These are phyloP conservation scores for Ifrita kowaldi DNA, from an alignment of 2,113 vertebrate genomes.

Conservation along the genomic window DNA sequence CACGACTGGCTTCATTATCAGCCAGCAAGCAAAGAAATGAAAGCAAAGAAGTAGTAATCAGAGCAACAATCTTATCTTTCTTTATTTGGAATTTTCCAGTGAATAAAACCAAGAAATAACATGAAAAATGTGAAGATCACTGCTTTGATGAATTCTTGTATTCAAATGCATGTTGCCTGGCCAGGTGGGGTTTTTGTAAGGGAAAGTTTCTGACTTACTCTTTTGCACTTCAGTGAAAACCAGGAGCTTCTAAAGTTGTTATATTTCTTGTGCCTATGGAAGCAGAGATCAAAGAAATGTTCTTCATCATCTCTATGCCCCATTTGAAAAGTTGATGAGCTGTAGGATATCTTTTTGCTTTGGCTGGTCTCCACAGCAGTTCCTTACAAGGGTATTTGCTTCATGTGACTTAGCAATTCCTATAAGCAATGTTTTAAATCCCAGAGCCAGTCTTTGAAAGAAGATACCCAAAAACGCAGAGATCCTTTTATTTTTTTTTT, in stretches of 20 bases:
- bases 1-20: not conserved
- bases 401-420: not conserved
- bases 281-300: not conserved
- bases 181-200: not conserved
- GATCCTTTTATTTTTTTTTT: not conserved
- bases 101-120: not conserved
- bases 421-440: conserved; percentile 13
- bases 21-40: not conserved
- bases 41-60: not conserved
- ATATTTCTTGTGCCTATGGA: conserved; percentile 16
- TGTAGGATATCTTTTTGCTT: conserved; percentile 15
- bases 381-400: not conserved
- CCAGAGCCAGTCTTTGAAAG: not conserved
- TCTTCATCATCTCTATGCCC: not conserved
- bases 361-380: not conserved
- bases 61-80: not conserved
- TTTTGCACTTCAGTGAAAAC: not conserved
- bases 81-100: not conserved
- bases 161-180: not conserved
- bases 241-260: not conserved
- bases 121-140: not conserved
- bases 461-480: not conserved
- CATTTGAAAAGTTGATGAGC: conserved; percentile 35
- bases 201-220: not conserved
- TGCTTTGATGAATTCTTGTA: not conserved